Evolutionary conservation across 1,140 invertebrate genomes (phyloP).

Genomic region (Wiebesia pumilae): DNA sequence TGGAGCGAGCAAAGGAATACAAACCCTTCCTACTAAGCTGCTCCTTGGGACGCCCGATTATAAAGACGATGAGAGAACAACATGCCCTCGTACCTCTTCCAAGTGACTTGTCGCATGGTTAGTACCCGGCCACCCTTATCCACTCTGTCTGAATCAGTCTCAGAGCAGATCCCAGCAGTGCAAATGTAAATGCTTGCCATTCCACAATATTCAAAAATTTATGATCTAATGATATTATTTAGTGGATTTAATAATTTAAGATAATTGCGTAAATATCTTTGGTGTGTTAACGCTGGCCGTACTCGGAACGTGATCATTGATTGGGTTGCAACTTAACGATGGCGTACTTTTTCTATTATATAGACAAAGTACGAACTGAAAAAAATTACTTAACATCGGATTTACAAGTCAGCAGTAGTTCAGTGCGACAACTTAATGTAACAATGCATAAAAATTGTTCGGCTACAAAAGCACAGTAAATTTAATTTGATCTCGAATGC

Average conservation of each 20-base stretch:
- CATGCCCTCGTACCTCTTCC: not conserved
- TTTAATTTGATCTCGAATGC: too few species aligned
- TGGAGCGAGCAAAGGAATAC: not conserved
- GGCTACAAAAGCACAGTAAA: too few species aligned
- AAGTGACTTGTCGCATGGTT: conserved; percentile 36
- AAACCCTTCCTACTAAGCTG: not conserved
- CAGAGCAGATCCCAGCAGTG: not conserved
- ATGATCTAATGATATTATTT: too few species aligned
- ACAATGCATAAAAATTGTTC: too few species aligned
- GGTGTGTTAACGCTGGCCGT: not conserved
- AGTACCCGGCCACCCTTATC: conserved; percentile 8
- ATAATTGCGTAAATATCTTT: not conserved
- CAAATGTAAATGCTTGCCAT: not conserved
- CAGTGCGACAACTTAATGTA: too few species aligned
- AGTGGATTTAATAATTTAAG: not conserved
- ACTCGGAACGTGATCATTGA: too few species aligned
- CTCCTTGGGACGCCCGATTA: conserved; percentile 40
- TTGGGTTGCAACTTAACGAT: too few species aligned
- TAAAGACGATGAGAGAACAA: conserved; percentile 21
- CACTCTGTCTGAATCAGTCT: not conserved
- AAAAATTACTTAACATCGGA: too few species aligned
- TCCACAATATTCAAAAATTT: not conserved
- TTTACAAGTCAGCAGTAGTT: too few species aligned
- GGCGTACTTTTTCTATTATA: too few species aligned
- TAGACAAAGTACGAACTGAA: too few species aligned